Evolutionary conservation across 2,113 vertebrate species (phyloP).

Genomic region (Syngnathus scovelli): DNA sequence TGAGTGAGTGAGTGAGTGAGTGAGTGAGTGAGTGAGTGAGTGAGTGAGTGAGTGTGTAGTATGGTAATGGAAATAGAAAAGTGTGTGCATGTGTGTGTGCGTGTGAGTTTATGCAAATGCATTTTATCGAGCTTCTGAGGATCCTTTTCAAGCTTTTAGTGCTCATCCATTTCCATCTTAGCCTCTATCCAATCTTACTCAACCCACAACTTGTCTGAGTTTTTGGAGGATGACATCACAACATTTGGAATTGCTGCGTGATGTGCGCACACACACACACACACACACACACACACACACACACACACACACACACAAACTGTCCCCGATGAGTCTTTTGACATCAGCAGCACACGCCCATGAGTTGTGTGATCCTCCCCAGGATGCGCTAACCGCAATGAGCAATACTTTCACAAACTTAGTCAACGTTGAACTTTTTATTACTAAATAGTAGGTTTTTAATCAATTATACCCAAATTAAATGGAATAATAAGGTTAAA

Average conservation of each 20-base stretch:
- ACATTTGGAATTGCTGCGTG: constrained; percentile 20
- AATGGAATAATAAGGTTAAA: background rate
- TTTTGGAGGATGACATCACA: constrained; percentile 37
- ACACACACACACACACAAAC: constrained; percentile 5
- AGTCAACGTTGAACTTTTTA: background rate
- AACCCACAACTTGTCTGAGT: constrained; percentile 25
- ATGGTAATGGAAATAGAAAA: too few species aligned
- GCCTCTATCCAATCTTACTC: constrained; percentile 11
- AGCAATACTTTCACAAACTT: background rate
- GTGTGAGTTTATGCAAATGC: too few species aligned
- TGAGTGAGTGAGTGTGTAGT: too few species aligned
- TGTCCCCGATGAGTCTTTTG: constrained; percentile 12
- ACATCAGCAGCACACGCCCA: background rate
- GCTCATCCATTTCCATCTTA: constrained; percentile 7
- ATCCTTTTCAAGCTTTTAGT: constrained; percentile 15
- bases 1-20: too few species aligned
- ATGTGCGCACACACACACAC: background rate
- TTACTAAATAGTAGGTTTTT: too few species aligned
- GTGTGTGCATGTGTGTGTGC: too few species aligned
- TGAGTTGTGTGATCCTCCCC: constrained; percentile 3
- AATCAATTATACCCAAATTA: too few species aligned
- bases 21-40: too few species aligned
- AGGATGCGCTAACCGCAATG: background rate
- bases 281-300: background rate
- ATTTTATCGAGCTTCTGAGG: constrained; percentile 8